A percentile compares a stretch with the other conserved stretches of the same genome.
Evolutionary conservation across 2,888 invertebrate species (phyloP).

Genomic region (Carabus problematicus): DNA sequence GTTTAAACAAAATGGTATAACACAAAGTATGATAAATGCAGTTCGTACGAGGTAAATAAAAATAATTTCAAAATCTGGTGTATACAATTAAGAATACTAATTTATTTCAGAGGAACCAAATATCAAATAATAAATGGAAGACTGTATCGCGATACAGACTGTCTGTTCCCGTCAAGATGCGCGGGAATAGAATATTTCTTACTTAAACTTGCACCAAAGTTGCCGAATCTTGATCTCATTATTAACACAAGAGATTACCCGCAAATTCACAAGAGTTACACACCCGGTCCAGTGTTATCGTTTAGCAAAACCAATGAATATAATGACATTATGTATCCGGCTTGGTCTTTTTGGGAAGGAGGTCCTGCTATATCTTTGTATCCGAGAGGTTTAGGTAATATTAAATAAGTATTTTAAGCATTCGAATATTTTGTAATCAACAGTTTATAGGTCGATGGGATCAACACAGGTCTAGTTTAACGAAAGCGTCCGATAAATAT

Average conservation of each 20-base stretch:
- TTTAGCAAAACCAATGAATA: slow-evolving; percentile 91
- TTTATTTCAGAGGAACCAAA: slow-evolving; percentile 67
- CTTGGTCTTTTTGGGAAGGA: slow-evolving; percentile 99
- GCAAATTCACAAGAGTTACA: slow-evolving; percentile 73
- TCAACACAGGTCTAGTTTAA: slow-evolving; percentile 66
- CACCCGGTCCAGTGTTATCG: slow-evolving; percentile 85
- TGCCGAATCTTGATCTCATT: slow-evolving; percentile 85
- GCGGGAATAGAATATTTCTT: slow-evolving; percentile 91
- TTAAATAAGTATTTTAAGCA: slow-evolving; percentile 1
- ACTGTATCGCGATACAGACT: slow-evolving; percentile 82
- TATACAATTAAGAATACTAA: slow-evolving; percentile 20
- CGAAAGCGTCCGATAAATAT: slow-evolving; percentile 70
- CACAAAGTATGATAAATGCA: slow-evolving; percentile 67
- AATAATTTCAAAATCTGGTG: not conserved
- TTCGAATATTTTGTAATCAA: slow-evolving; percentile 6
- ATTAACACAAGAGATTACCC: slow-evolving; percentile 95
- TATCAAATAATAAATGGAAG: slow-evolving; percentile 85
- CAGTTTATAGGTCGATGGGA: slow-evolving; percentile 82
- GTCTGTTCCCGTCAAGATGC: slow-evolving; percentile 93
- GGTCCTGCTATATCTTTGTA: slow-evolving; percentile 95
- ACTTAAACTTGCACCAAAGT: slow-evolving; percentile 68
- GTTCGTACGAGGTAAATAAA: slow-evolving; percentile 60
- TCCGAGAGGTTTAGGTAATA: slow-evolving; percentile 78
- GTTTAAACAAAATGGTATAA: slow-evolving; percentile 74
- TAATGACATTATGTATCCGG: slow-evolving; percentile 92